phyloP scores from a whole-genome alignment of 1,140 invertebrate species.

The Calycopis cecrops region DNA sequence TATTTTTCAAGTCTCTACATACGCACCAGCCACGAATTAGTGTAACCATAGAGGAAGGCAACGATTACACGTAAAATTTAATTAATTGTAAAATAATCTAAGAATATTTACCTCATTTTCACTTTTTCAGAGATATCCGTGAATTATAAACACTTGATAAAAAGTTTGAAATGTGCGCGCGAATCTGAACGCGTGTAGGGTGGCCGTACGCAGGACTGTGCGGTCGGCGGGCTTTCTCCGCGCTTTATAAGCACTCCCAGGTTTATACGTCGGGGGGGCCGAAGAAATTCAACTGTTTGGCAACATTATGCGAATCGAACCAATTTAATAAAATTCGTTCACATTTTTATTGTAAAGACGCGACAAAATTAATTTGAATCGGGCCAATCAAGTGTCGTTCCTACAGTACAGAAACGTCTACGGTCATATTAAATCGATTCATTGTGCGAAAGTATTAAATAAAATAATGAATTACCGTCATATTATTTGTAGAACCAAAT shows the following conservation, averaged over 20 bases:
- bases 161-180: slow-evolving; percentile 39
- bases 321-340: slow-evolving; percentile 51
- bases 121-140: slow-evolving; percentile 21
- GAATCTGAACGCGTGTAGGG: slow-evolving; percentile 37
- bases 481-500: not conserved
- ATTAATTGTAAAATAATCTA: slow-evolving; percentile 14
- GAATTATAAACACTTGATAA: slow-evolving; percentile 34
- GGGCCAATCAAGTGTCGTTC: not conserved
- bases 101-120: slow-evolving; percentile 27
- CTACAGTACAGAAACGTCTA: slow-evolving; percentile 2
- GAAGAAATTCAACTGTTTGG: slow-evolving; percentile 63
- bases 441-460: slow-evolving; percentile 21
- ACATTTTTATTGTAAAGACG: slow-evolving; percentile 26
- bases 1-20: too few relatives aligned
- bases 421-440: slow-evolving; percentile 24
- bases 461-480: slow-evolving; percentile 11
- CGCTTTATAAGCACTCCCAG: slow-evolving; percentile 56
- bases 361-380: slow-evolving; percentile 30
- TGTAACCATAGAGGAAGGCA: too few relatives aligned
- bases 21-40: too few relatives aligned
- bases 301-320: slow-evolving; percentile 58
- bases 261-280: slow-evolving; percentile 39
- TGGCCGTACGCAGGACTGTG: slow-evolving; percentile 42
- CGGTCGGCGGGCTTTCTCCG: slow-evolving; percentile 59
- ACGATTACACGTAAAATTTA: slow-evolving; percentile 8